phyloP scores from a whole-genome alignment of 1,140 invertebrate genomes.

The Calephelis nemesis region DNA sequence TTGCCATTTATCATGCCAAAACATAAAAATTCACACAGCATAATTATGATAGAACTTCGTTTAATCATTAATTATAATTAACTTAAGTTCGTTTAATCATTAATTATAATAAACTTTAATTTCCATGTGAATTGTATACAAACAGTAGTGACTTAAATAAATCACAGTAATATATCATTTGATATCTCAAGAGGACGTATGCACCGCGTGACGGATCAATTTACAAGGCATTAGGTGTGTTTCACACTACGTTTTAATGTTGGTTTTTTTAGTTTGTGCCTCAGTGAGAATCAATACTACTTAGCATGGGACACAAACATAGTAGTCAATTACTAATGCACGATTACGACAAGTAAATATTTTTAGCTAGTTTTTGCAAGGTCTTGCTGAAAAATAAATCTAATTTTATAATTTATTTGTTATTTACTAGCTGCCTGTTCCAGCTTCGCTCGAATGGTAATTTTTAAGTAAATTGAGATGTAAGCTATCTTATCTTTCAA shows the following conservation, averaged over 20 bases:
- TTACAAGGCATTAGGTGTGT: constrained; percentile 57
- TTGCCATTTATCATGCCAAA: no score
- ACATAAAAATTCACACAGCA: no score
- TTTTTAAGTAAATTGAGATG: no score
- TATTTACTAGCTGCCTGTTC: no score
- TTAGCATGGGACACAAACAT: constrained; percentile 58
- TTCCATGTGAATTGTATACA: constrained; percentile 1
- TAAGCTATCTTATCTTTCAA: no score
- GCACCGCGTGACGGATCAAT: constrained; percentile 51
- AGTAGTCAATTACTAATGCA: constrained; percentile 26
- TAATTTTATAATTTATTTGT: no score
- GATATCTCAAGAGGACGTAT: constrained; percentile 54
- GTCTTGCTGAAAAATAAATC: no score
- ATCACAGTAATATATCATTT: constrained; percentile 57
- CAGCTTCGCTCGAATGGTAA: no score
- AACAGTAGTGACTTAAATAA: constrained; percentile 33
- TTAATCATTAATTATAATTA: no score
- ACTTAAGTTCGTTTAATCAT: no score
- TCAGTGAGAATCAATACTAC: constrained; percentile 36
- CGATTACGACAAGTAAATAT: not conserved
- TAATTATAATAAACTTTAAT: no score
- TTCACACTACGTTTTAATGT: constrained; percentile 49
- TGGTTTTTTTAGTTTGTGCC: constrained; percentile 36
- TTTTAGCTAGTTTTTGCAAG: constrained; percentile 1
- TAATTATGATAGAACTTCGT: no score